Conservation (phyloP, 2,888 invertebrate genomes). For the Drosophila fulvimacula region DNA sequence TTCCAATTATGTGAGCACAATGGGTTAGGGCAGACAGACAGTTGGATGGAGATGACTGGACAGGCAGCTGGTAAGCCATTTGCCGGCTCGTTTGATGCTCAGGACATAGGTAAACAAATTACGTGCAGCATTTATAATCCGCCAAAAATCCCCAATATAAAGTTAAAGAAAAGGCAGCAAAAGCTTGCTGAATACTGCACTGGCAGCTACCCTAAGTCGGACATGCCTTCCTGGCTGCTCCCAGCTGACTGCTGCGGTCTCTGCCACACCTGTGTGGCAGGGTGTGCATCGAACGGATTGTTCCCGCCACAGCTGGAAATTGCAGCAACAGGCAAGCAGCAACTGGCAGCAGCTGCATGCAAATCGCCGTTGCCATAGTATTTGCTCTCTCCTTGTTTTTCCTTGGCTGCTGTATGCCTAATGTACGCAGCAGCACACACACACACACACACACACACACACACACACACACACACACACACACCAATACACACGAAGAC, state of each 20-base stretch:
- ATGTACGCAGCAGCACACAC: constrained; percentile 11
- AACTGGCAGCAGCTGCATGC: constrained; percentile 22
- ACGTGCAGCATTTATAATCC: constrained; percentile 70
- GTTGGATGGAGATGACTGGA: not conserved
- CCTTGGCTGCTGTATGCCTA: constrained; percentile 27
- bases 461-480: not conserved
- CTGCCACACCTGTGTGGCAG: not conserved
- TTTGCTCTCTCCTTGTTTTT: not conserved
- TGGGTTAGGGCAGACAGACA: not conserved
- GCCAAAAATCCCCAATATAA: constrained; percentile 1
- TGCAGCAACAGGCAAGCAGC: constrained; percentile 32
- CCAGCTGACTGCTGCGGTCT: not conserved
- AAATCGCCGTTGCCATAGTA: constrained; percentile 26
- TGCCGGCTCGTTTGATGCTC: constrained; percentile 56
- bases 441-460: not conserved
- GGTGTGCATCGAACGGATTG: not conserved
- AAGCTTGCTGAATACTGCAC: not conserved
- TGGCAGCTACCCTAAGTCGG: not conserved
- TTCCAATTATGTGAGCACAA: constrained; percentile 38
- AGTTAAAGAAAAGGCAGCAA: not conserved
- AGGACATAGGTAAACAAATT: constrained; percentile 64
- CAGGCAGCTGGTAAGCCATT: constrained; percentile 55
- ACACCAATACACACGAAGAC: not conserved
- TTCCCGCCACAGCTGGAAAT: constrained; percentile 1
- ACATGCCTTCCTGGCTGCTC: not conserved